Percentiles rank a stretch among this genome's conserved stretches.
Evolutionary conservation across 2,888 invertebrate genomes (phyloP).

Genomic region (Hyles lineata): DNA sequence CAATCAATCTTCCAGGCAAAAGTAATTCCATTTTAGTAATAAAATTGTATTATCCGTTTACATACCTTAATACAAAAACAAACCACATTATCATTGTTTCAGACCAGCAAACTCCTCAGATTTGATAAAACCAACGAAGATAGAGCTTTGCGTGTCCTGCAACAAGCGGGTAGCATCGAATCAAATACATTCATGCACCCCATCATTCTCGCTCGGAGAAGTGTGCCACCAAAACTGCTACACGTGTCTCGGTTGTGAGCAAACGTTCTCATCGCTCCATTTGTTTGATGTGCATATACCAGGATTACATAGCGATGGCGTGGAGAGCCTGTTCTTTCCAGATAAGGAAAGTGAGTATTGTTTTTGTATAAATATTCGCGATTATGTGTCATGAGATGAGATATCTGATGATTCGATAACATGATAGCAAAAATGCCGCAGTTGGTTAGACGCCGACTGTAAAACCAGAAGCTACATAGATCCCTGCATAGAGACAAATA

Average conservation of each 20-base stretch:
- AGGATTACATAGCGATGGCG: slow-evolving; percentile 50
- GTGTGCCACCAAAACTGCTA: slow-evolving; percentile 32
- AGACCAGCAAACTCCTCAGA: slow-evolving; percentile 50
- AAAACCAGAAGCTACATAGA: too few species aligned
- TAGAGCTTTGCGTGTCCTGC: slow-evolving; percentile 55
- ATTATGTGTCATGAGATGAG: too few species aligned
- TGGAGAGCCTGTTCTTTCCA: slow-evolving; percentile 63
- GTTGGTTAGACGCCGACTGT: too few species aligned
- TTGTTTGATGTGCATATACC: slow-evolving; percentile 61
- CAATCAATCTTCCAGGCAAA: too few species aligned
- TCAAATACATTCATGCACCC: slow-evolving; percentile 35
- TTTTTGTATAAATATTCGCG: neutral
- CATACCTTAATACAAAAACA: too few species aligned
- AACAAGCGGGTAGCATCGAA: slow-evolving; percentile 38
- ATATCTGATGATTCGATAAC: too few species aligned
- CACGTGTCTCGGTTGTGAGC: slow-evolving; percentile 57
- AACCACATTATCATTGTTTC: slow-evolving; percentile 40
- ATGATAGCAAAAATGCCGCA: too few species aligned
- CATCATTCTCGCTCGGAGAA: neutral
- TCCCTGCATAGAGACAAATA: too few species aligned
- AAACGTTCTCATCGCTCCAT: slow-evolving; percentile 47
- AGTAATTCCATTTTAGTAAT: too few species aligned
- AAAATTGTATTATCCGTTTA: too few species aligned
- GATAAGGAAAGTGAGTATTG: slow-evolving; percentile 24
- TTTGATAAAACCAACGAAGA: slow-evolving; percentile 56